Base-by-base conservation (phyloP, 1,140 invertebrate genomes). In the Euborellia annulipes region DNA sequence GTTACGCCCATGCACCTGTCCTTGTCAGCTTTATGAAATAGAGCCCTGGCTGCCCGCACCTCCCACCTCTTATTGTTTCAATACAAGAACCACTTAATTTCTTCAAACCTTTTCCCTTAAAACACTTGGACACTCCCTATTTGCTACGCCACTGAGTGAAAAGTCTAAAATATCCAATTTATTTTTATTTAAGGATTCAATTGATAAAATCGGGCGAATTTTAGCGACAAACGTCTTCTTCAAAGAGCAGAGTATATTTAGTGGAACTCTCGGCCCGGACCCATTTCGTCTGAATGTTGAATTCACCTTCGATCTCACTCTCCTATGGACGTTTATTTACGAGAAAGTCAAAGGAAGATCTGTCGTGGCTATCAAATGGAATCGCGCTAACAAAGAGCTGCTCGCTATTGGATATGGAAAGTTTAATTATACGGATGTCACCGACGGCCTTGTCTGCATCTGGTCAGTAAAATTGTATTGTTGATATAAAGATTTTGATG, bases 331-430 rank as follows among this genome's bases (percentile, higher is more conserved):
- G 0, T 70, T 79, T 39, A 61, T 62, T 14, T 21, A 14, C 16
- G 16, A 50, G 49, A 27, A 48, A 23, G 34, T 22, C 32, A n/a
- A 22, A n/a, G 41, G 23, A 20, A 17, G 47, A 2, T 63, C 70
- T 0, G 72, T 82, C 1, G 67, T 67, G 2, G 59, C 66, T 3
- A 66, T 83, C 20, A 60, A 68, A 32, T 81, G 76, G 62, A 82
- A 78, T 62, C 69, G 69, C 1, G 56, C 53, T n/a, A 80, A 81
- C 50, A 50, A 62, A 2, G 74, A 76, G 49, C 64, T 85, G 1
- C 51, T 83, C 13, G 81, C 80, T 0, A 76, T 78, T 1, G 78
- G 69, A n/a, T 79, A 84, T 50, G 80, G 76, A 1, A 70, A 76
- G 46, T 76, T 67, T 48, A 66, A 65, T 38, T 72, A 65, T 52